Evolutionary conservation across 2,113 vertebrate species (phyloP).

Genomic region (Brevimyrus niger): DNA sequence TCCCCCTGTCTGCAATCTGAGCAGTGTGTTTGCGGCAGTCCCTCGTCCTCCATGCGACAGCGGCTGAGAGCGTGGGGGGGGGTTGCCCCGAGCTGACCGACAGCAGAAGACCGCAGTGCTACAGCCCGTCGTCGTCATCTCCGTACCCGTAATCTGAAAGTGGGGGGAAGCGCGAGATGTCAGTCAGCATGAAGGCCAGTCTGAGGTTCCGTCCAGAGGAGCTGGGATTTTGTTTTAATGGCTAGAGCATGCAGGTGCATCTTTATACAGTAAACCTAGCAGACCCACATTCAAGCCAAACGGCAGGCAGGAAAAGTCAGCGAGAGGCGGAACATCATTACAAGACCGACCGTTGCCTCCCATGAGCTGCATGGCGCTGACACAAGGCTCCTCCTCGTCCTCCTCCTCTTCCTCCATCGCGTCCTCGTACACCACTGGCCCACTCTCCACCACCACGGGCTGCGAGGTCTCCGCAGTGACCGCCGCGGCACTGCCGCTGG

Average conservation of each 20-base stretch:
- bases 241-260: background rate
- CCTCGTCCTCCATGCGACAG: background rate
- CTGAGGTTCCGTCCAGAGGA: background rate
- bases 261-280: background rate
- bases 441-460: constrained; percentile 76
- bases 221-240: background rate
- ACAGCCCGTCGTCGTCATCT: constrained; percentile 78
- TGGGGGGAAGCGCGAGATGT: background rate
- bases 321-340: background rate
- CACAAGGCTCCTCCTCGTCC: constrained; percentile 78
- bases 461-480: constrained; percentile 23
- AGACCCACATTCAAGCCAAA: background rate
- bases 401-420: constrained; percentile 71
- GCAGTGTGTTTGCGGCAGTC: background rate
- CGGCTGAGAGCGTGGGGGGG: background rate
- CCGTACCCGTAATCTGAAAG: constrained; percentile 81
- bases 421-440: constrained; percentile 77
- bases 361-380: constrained; percentile 84
- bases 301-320: background rate
- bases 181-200: background rate
- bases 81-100: background rate
- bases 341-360: constrained; percentile 69
- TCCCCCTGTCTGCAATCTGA: background rate
- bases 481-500: background rate
- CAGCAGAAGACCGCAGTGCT: constrained; percentile 18